Evolutionary conservation across 2,113 vertebrate species (phyloP).

Genomic region (Eurypyga helias): DNA sequence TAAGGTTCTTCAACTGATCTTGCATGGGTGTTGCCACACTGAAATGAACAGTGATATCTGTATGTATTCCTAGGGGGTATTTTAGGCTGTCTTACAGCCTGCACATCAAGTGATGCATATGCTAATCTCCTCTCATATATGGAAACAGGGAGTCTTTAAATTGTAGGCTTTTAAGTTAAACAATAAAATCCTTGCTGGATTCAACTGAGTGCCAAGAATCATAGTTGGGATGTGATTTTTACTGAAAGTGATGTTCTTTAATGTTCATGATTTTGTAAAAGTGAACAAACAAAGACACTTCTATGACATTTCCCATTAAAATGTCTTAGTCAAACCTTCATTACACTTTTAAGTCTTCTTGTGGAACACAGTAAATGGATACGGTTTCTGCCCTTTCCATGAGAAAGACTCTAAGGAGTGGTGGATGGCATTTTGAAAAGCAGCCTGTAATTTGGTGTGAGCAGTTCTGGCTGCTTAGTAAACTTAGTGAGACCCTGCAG

Average conservation of each 20-base stretch:
- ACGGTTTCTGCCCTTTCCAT: background rate
- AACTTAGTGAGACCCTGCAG: background rate
- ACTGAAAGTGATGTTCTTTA: background rate
- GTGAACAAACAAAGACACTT: background rate
- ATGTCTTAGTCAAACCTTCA: background rate
- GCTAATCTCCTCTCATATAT: background rate
- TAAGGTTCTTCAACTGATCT: background rate
- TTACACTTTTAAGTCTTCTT: background rate
- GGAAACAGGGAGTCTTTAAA: background rate
- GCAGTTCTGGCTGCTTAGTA: background rate
- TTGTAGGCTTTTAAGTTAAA: background rate
- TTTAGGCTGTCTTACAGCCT: background rate
- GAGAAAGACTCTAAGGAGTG: background rate
- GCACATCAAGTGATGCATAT: background rate
- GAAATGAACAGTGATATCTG: background rate
- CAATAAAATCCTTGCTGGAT: background rate
- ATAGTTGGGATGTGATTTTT: background rate
- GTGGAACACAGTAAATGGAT: background rate
- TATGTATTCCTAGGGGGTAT: background rate
- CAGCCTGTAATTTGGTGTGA: background rate
- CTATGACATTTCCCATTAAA: background rate
- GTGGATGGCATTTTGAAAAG: background rate
- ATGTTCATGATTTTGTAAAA: background rate
- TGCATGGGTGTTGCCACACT: background rate
- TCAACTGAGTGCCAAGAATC: background rate